These are phyloP conservation scores for Phaethornis superciliosus DNA, from an alignment of 2,113 vertebrate species.

Conservation along the genomic window DNA sequence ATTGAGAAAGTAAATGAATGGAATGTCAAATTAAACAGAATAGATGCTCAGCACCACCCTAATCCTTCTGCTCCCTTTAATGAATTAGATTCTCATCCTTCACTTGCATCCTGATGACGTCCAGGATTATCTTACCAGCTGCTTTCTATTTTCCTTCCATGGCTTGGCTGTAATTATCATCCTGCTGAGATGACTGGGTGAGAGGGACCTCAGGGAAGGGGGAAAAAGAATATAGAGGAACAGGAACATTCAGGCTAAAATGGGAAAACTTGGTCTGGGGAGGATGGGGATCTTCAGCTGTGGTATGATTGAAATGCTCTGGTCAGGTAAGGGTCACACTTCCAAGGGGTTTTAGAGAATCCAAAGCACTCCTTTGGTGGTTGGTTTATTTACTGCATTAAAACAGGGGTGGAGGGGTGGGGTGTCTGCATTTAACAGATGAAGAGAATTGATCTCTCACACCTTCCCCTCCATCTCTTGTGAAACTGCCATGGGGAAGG, in stretches of 20 bases:
- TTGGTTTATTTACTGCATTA: background rate
- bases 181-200: background rate
- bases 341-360: background rate
- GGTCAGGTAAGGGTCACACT: background rate
- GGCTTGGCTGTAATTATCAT: conserved; percentile 35
- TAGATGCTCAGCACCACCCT: conserved; percentile 6
- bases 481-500: background rate
- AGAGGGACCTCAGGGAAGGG: background rate
- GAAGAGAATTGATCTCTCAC: background rate
- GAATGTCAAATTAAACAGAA: conserved; percentile 45
- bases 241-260: background rate
- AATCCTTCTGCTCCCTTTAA: conserved; percentile 25
- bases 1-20: conserved; percentile 36
- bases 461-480: background rate
- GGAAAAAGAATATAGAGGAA: conserved; percentile 2
- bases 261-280: background rate
- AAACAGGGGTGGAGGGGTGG: background rate
- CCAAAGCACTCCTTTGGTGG: background rate
- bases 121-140: conserved; percentile 27
- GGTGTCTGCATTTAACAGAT: background rate
- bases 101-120: conserved; percentile 41
- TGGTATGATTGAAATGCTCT: background rate
- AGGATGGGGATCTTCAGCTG: background rate
- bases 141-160: conserved; percentile 24
- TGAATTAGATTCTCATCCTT: conserved; percentile 49